These are phyloP conservation scores for Rhyacichthys aspro DNA, from an alignment of 2,797 vertebrate genomes.

Conservation along the genomic window DNA sequence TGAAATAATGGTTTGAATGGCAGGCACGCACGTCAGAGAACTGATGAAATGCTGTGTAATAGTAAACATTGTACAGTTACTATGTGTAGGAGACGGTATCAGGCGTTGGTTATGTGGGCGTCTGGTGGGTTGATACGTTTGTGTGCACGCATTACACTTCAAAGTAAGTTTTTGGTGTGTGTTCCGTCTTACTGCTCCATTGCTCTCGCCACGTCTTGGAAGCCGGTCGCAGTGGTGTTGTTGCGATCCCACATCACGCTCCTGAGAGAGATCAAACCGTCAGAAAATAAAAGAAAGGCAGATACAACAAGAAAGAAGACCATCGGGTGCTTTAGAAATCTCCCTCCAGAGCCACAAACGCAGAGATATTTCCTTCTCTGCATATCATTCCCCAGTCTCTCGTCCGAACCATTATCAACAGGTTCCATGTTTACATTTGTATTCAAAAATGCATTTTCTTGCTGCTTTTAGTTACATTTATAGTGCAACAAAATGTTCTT, in stretches of 20 bases:
- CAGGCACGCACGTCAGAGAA: constrained; percentile 38
- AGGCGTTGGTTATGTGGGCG: constrained; percentile 29
- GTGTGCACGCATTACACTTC: constrained; percentile 35
- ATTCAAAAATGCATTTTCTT: too few species aligned
- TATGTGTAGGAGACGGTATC: constrained; percentile 39
- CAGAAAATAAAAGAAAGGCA: constrained; percentile 45
- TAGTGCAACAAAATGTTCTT: too few species aligned
- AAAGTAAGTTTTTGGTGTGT: constrained; percentile 16
- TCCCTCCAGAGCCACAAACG: constrained; percentile 7
- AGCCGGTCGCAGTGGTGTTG: constrained; percentile 87
- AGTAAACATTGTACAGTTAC: constrained; percentile 43
- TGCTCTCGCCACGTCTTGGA: constrained; percentile 89
- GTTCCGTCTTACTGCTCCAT: constrained; percentile 87
- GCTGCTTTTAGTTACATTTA: too few species aligned
- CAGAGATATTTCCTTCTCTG: constrained; percentile 7
- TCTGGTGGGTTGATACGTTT: constrained; percentile 31
- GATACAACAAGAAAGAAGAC: constrained; percentile 21
- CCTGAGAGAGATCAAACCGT: constrained; percentile 68
- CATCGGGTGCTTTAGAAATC: constrained; percentile 35
- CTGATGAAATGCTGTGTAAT: constrained; percentile 76
- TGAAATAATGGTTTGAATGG: constrained; percentile 33
- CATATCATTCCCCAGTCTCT: background rate
- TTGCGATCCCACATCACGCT: constrained; percentile 93
- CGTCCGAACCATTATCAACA: background rate
- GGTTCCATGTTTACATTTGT: too few species aligned